Conservation (phyloP, 2,797 vertebrate species). For the Emydoidea blandingii region DNA sequence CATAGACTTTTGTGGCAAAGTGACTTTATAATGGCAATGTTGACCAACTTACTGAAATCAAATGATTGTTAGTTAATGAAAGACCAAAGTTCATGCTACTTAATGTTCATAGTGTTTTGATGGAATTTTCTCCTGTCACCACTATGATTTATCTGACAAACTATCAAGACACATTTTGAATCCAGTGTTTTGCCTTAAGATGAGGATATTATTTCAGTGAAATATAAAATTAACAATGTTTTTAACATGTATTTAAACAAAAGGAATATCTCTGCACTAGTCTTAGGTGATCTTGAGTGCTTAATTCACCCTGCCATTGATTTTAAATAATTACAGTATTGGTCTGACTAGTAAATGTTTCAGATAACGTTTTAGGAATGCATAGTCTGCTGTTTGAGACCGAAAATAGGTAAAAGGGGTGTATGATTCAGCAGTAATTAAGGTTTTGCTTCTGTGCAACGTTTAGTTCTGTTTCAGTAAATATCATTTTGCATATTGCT, state of each 20-base stretch:
- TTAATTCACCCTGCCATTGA: background rate
- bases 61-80: background rate
- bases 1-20: background rate
- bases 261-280: background rate
- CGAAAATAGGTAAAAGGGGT: background rate
- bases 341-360: background rate
- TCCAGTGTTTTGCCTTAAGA: background rate
- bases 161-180: background rate
- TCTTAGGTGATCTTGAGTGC: background rate
- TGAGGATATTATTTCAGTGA: background rate
- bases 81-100: rapidly evolving
- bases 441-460: background rate
- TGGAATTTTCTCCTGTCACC: background rate
- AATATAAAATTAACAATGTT: background rate
- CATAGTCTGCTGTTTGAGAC: background rate
- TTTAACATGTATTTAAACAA: background rate
- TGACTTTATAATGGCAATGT: background rate
- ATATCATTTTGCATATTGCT: background rate
- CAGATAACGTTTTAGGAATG: rapidly evolving
- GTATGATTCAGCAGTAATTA: background rate
- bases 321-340: background rate
- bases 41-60: background rate
- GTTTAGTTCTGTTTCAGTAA: background rate
- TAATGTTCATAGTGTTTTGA: background rate
- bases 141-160: background rate